Percentiles rank a stretch among this genome's conserved stretches.
Evolutionary conservation across 2,797 vertebrate species (phyloP).

Genomic region (Enteromius paludinosus): DNA sequence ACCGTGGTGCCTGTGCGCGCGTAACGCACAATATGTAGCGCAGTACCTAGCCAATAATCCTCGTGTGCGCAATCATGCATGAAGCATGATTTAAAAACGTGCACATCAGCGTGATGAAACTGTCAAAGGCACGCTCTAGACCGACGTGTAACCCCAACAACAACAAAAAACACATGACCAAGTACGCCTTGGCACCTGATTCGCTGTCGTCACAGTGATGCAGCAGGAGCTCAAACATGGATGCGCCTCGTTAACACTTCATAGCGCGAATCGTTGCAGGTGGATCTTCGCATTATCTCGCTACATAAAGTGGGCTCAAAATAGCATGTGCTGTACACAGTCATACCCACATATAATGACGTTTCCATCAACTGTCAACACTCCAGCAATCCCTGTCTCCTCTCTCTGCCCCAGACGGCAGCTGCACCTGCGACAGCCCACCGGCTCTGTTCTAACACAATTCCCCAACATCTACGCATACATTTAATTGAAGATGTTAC

Average conservation of each 20-base stretch:
- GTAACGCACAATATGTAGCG: background rate
- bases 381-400: slow-evolving; percentile 13
- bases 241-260: slow-evolving; percentile 35
- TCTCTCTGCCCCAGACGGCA: slow-evolving; percentile 18
- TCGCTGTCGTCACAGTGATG: slow-evolving; percentile 38
- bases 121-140: slow-evolving; percentile 8
- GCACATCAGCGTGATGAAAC: background rate
- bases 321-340: background rate
- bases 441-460: too few species aligned
- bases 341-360: slow-evolving; percentile 33
- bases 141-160: slow-evolving; percentile 55
- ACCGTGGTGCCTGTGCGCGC: background rate
- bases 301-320: background rate
- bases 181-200: slow-evolving; percentile 64
- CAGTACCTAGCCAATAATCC: background rate
- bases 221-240: slow-evolving; percentile 38
- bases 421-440: slow-evolving; percentile 57
- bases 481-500: slow-evolving; percentile 24
- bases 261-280: background rate
- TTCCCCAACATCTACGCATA: too few species aligned
- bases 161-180: slow-evolving; percentile 76
- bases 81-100: background rate
- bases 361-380: slow-evolving; percentile 27
- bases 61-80: background rate
- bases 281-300: background rate